Conservation (phyloP, 2,888 invertebrate genomes). For the Lysandra coridon region DNA sequence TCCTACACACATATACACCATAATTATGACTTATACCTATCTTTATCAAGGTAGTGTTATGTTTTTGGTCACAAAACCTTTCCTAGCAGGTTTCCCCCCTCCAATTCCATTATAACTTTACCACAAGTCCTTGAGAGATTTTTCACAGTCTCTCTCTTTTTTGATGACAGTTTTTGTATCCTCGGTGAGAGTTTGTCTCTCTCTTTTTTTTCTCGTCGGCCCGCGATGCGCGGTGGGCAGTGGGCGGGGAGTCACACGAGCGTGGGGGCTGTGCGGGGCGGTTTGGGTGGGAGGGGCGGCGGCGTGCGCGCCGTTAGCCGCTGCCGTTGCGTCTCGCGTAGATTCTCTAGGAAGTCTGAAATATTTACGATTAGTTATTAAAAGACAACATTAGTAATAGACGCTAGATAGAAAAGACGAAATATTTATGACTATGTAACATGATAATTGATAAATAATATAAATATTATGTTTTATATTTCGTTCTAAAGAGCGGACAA, state of each 20-base stretch:
- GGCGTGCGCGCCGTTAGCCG: slow-evolving; percentile 57
- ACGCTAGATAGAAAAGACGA: too few relatives aligned
- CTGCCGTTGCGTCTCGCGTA: slow-evolving; percentile 66
- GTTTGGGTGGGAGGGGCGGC: slow-evolving; percentile 67
- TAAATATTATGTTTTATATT: too few relatives aligned
- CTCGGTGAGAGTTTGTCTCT: background rate
- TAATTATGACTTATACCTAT: background rate
- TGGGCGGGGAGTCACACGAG: slow-evolving; percentile 50
- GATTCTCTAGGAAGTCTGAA: slow-evolving; percentile 69
- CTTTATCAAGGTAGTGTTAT: background rate
- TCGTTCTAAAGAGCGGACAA: too few relatives aligned
- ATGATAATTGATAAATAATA: too few relatives aligned
- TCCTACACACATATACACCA: background rate
- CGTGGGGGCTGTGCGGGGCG: slow-evolving; percentile 58
- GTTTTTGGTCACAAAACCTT: background rate
- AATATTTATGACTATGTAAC: too few relatives aligned
- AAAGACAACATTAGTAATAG: too few relatives aligned
- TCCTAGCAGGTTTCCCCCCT: background rate
- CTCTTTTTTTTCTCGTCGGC: background rate
- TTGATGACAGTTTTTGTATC: too few relatives aligned
- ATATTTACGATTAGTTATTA: background rate
- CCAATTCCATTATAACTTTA: background rate
- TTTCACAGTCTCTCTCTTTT: too few relatives aligned
- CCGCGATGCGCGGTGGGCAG: background rate
- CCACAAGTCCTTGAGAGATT: background rate